Percentiles rank a stretch among this genome's conserved stretches.
These are phyloP conservation scores for Taurulus bubalis DNA, from an alignment of 2,113 vertebrate genomes.

Conservation along the genomic window DNA sequence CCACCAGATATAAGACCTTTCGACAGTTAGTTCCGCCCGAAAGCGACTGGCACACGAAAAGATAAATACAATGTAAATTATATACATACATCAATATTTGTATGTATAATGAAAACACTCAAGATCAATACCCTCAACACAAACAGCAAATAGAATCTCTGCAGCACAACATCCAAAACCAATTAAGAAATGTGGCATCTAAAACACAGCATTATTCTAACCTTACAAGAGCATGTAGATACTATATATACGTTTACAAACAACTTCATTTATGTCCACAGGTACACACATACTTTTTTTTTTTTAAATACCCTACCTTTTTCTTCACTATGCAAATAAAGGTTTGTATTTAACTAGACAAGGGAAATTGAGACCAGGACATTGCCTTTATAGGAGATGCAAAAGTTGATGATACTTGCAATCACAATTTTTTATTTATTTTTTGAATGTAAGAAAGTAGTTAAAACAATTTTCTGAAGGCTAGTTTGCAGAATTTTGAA, in stretches of 20 bases:
- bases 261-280: background rate
- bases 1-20: constrained; percentile 8
- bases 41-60: background rate
- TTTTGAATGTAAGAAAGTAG: background rate
- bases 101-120: background rate
- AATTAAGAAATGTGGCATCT: background rate
- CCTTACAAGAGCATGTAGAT: background rate
- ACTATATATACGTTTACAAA: constrained; percentile 4
- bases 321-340: background rate
- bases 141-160: background rate
- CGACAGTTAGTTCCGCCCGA: constrained; percentile 55
- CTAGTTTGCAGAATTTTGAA: background rate
- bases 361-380: background rate
- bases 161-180: background rate
- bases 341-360: background rate
- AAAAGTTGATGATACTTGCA: background rate
- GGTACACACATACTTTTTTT: background rate
- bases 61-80: background rate
- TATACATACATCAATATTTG: too few species aligned
- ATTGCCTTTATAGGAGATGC: background rate
- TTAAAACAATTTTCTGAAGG: background rate
- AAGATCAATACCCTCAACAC: background rate
- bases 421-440: too few species aligned
- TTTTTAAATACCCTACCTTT: background rate
- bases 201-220: background rate